phyloP scores from a whole-genome alignment of 2,797 vertebrate genomes.

The Sebastes matsubarae region DNA sequence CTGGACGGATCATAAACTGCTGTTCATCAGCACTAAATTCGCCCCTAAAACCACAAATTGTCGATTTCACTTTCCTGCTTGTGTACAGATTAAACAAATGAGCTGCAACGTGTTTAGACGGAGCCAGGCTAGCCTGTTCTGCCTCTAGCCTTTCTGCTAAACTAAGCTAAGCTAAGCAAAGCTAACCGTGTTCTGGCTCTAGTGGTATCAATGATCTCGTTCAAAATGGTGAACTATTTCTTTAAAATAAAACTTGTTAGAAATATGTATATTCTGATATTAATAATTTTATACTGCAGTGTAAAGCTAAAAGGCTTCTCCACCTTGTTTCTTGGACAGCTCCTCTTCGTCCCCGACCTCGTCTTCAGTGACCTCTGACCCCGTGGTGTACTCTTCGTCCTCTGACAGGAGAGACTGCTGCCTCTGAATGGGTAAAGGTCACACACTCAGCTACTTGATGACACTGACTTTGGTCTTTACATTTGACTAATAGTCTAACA shows the following conservation, averaged over 20 bases:
- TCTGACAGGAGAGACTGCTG: conserved; percentile 93
- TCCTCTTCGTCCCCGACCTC: conserved; percentile 99
- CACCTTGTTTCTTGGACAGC: conserved; percentile 92
- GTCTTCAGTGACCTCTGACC: conserved; percentile 97
- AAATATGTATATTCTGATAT: neutral
- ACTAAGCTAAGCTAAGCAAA: neutral
- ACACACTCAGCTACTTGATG: neutral
- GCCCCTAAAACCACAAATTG: too few species aligned
- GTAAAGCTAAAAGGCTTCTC: neutral
- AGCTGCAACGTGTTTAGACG: too few species aligned
- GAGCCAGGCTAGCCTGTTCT: neutral
- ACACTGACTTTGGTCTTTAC: neutral
- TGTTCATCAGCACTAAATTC: too few species aligned
- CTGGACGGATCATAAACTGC: too few species aligned
- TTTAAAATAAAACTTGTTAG: neutral
- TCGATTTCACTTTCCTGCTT: too few species aligned
- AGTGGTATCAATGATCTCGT: neutral
- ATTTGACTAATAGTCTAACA: neutral
- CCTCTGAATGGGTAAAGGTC: conserved; percentile 77
- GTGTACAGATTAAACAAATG: too few species aligned
- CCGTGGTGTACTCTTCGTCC: conserved; percentile 97
- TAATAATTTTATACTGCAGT: neutral
- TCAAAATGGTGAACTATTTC: neutral
- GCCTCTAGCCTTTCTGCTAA: neutral
- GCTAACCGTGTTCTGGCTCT: neutral